A percentile compares a stretch with the other conserved stretches of the same genome.
Evolutionary conservation across 2,113 vertebrate species (phyloP).

Genomic region (Lates calcarifer): DNA sequence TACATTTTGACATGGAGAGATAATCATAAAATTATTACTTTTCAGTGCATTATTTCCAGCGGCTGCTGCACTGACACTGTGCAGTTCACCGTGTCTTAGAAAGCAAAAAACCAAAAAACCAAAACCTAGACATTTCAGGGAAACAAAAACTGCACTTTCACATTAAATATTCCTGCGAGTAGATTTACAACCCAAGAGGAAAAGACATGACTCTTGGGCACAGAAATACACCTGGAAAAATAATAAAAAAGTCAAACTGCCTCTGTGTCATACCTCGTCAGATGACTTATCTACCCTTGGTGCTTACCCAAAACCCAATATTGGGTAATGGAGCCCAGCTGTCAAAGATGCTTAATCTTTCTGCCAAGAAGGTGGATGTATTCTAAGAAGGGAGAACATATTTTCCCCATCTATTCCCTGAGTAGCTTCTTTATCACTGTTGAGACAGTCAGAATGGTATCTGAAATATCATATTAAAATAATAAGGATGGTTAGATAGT

Average conservation of each 20-base stretch:
- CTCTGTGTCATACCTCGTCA: slow-evolving; percentile 65
- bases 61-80: background rate
- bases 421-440: slow-evolving; percentile 48
- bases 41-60: background rate
- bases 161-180: slow-evolving; percentile 63
- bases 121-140: background rate
- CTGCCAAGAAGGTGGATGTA: slow-evolving; percentile 75
- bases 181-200: slow-evolving; percentile 65
- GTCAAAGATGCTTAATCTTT: slow-evolving; percentile 81
- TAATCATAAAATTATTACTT: background rate
- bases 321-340: slow-evolving; percentile 79
- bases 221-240: slow-evolving; percentile 40
- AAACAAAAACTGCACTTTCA: slow-evolving; percentile 30
- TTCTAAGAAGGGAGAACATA: slow-evolving; percentile 75
- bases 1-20: background rate
- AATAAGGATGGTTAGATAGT: slow-evolving; percentile 35
- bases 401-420: slow-evolving; percentile 56
- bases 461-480: slow-evolving; percentile 54
- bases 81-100: background rate
- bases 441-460: slow-evolving; percentile 41
- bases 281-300: slow-evolving; percentile 77
- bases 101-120: background rate
- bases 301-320: slow-evolving; percentile 79
- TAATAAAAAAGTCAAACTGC: slow-evolving; percentile 57
- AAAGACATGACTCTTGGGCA: slow-evolving; percentile 35